Evolutionary conservation across 2,113 vertebrate species (phyloP).

Genomic region (Leptosomus discolor): DNA sequence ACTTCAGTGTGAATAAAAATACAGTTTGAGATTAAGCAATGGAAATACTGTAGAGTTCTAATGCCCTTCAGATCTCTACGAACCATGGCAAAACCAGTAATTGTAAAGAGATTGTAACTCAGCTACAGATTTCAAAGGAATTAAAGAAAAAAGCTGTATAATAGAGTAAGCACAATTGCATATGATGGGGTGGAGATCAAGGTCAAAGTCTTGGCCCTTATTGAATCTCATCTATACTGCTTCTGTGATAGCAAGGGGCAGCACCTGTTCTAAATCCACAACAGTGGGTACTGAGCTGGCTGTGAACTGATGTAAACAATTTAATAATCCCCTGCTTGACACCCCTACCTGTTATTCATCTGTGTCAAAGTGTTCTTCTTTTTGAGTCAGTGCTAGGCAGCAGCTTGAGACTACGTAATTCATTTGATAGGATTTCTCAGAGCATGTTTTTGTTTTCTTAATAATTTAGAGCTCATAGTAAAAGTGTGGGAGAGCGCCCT

Average conservation of each 20-base stretch:
- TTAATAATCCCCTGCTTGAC: neutral
- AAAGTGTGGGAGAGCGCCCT: neutral
- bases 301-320: neutral
- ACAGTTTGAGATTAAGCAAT: neutral
- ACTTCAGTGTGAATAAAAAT: neutral
- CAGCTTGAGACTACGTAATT: neutral
- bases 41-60: neutral
- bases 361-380: neutral
- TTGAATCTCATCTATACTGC: neutral
- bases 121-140: neutral
- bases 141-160: neutral
- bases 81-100: neutral
- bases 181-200: neutral
- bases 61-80: neutral
- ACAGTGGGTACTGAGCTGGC: neutral
- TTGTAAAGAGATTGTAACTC: neutral
- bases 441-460: neutral
- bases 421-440: neutral
- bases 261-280: neutral
- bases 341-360: neutral
- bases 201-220: neutral
- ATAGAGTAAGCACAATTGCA: neutral
- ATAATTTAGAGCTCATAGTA: neutral
- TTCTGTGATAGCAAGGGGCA: neutral
- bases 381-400: neutral